phyloP scores from a whole-genome alignment of 2,113 vertebrate genomes.

The Vulpes vulpes region DNA sequence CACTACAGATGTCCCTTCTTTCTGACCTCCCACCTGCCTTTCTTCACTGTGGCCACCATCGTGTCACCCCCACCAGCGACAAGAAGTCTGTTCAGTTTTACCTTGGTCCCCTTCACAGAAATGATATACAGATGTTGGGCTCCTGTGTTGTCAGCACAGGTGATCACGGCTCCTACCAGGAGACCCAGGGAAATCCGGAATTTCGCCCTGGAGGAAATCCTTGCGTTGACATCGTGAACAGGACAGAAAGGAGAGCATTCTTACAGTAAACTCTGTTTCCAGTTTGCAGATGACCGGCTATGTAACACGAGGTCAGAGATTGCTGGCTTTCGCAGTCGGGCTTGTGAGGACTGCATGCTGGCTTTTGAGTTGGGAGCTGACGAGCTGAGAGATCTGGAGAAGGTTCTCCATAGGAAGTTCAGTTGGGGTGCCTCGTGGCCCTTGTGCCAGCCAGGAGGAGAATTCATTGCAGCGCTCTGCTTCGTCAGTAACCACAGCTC shows the following conservation, averaged over 20 bases:
- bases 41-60: not conserved
- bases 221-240: not conserved
- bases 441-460: too few species aligned
- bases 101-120: not conserved
- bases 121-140: not conserved
- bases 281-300: not conserved
- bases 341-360: not conserved
- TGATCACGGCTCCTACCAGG: not conserved
- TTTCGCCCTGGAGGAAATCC: not conserved
- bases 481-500: not conserved
- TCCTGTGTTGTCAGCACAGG: not conserved
- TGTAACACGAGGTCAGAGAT: fast-evolving
- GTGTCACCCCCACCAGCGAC: not conserved
- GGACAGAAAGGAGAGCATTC: not conserved
- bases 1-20: not conserved
- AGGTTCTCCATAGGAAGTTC: fast-evolving
- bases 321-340: fast-evolving
- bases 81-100: not conserved
- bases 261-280: fast-evolving
- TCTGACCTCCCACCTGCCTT: not conserved
- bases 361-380: not conserved
- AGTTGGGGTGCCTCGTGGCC: fast-evolving
- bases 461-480: not conserved
- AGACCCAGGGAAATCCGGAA: not conserved
- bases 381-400: not conserved